A percentile compares a stretch with the other conserved stretches of the same genome.
Conservation (phyloP, 2,113 vertebrate genomes). For the Solenodon paradoxus region DNA sequence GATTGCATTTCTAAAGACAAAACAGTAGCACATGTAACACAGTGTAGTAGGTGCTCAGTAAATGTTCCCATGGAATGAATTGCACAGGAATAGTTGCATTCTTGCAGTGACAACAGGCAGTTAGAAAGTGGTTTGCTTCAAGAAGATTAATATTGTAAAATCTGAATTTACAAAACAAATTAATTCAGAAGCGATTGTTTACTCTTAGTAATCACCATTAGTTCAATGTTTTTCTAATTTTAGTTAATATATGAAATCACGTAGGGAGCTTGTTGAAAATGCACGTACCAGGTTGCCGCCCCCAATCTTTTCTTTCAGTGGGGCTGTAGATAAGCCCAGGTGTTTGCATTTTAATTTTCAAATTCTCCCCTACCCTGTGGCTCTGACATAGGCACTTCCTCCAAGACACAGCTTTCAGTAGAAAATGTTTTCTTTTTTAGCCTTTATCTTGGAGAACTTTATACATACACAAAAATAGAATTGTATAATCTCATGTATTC, state of each 20-base stretch:
- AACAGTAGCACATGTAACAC: background rate
- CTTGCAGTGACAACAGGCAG: background rate
- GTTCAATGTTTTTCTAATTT: constrained; percentile 15
- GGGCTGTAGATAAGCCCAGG: background rate
- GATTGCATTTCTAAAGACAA: background rate
- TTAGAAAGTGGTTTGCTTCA: constrained; percentile 1
- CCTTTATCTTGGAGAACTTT: background rate
- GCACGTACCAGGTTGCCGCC: background rate
- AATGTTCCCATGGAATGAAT: background rate
- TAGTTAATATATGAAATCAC: background rate
- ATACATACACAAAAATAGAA: background rate
- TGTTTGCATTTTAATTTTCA: constrained; percentile 17
- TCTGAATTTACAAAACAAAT: constrained; percentile 44
- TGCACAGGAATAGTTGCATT: background rate
- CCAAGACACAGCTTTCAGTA: background rate
- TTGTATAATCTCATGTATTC: background rate
- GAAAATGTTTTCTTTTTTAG: background rate
- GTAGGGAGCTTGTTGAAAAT: background rate
- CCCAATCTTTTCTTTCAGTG: background rate
- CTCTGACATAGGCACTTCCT: background rate
- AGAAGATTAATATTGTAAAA: constrained; percentile 34
- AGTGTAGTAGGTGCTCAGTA: background rate
- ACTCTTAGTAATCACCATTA: constrained; percentile 42
- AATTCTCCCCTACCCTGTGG: background rate
- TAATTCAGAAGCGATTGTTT: constrained; percentile 51